These are phyloP conservation scores for Heliothis virescens DNA, from an alignment of 1,140 invertebrate genomes.

Conservation along the genomic window DNA sequence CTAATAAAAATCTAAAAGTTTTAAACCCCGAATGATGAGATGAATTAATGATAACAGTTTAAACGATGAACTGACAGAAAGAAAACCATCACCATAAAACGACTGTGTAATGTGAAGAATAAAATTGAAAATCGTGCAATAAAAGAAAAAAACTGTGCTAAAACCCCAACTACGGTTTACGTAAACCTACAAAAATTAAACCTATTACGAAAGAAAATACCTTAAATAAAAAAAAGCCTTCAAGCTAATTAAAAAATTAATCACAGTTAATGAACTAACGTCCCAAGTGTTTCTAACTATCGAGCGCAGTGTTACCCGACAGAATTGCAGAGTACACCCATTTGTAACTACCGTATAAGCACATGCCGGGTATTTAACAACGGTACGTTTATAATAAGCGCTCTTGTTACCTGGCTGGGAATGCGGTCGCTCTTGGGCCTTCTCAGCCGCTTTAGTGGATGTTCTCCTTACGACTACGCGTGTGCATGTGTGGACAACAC, in stretches of 20 bases:
- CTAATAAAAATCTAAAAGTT: conserved; percentile 1
- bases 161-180: conserved; percentile 62
- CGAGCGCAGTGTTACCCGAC: conserved; percentile 78
- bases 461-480: conserved; percentile 86
- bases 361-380: conserved; percentile 76
- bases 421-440: conserved; percentile 86
- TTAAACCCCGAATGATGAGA: conserved; percentile 40
- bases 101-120: conserved; percentile 60
- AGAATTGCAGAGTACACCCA: conserved; percentile 64
- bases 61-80: conserved; percentile 26
- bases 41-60: conserved; percentile 34
- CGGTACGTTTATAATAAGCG: conserved; percentile 77
- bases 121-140: conserved; percentile 70
- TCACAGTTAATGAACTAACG: conserved; percentile 63
- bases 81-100: conserved; percentile 62
- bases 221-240: conserved; percentile 59
- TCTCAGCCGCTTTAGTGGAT: conserved; percentile 86
- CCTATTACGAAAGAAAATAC: conserved; percentile 60
- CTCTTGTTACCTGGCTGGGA: conserved; percentile 86
- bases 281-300: conserved; percentile 57
- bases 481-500: conserved; percentile 86
- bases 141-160: conserved; percentile 71
- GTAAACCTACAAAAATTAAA: conserved; percentile 59
- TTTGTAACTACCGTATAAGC: conserved; percentile 70
- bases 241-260: conserved; percentile 65